phyloP scores from a whole-genome alignment of 2,888 invertebrate species.

The Sminthurinus aureus region DNA sequence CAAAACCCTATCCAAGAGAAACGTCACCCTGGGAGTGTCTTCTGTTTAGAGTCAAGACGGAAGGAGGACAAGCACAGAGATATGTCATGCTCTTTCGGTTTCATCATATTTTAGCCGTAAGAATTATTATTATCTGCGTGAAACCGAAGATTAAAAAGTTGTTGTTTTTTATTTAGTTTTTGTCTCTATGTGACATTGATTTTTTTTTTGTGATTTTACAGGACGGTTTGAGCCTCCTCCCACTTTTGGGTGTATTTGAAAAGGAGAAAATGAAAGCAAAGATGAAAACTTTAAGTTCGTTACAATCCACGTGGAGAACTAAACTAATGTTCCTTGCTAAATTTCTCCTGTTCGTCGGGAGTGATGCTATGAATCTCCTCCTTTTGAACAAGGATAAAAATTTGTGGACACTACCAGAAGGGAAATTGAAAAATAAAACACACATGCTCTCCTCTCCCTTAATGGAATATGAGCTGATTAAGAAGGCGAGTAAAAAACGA shows the following conservation, averaged over 20 bases:
- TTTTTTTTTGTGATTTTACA: no score
- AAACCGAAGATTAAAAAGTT: no score
- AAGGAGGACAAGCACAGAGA: background rate
- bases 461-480: background rate
- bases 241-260: no score
- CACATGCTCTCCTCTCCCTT: background rate
- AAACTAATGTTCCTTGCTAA: background rate
- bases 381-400: background rate
- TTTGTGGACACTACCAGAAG: background rate
- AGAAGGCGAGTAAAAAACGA: background rate
- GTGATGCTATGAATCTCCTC: slow-evolving; percentile 15
- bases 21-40: background rate
- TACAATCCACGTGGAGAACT: background rate
- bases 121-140: background rate
- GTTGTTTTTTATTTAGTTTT: no score
- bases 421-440: background rate
- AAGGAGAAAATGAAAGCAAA: background rate
- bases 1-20: background rate
- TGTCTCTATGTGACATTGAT: background rate
- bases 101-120: background rate
- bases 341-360: background rate
- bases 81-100: background rate
- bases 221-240: no score
- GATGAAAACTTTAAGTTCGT: background rate
- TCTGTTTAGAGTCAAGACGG: background rate